phyloP scores from a whole-genome alignment of 2,797 vertebrate genomes.

The Enoplosus armatus region DNA sequence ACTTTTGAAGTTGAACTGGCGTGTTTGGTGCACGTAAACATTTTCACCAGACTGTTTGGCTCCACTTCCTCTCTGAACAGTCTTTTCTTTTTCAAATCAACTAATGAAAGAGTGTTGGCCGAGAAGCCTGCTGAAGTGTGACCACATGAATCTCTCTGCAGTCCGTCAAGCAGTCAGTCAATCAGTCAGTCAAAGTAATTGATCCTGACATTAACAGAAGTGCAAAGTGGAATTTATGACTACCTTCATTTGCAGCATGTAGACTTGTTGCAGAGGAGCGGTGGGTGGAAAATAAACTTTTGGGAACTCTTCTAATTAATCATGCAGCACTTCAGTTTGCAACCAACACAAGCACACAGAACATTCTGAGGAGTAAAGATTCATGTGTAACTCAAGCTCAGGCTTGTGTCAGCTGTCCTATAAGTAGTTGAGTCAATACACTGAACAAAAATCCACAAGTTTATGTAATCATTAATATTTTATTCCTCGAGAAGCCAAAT shows the following conservation, averaged over 20 bases:
- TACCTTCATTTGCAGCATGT: background rate
- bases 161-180: conserved; percentile 1
- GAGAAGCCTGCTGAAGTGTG: background rate
- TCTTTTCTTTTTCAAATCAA: conserved; percentile 20
- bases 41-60: background rate
- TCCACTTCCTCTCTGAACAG: background rate
- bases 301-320: conserved; percentile 2
- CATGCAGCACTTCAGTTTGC: background rate
- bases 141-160: background rate
- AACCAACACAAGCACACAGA: background rate
- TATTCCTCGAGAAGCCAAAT: conserved; percentile 23
- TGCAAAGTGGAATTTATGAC: background rate
- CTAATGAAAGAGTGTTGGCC: conserved; percentile 8
- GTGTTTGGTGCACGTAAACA: background rate
- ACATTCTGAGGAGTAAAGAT: background rate
- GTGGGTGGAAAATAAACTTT: background rate
- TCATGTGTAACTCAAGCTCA: background rate
- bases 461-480: conserved; percentile 45
- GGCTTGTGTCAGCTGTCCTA: background rate
- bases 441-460: conserved; percentile 13
- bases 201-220: conserved; percentile 17
- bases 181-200: conserved; percentile 17
- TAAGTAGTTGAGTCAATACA: conserved; percentile 18
- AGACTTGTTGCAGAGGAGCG: background rate
- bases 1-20: background rate